These are phyloP conservation scores for Poecilia wingei DNA, from an alignment of 2,797 vertebrate genomes.

Conservation along the genomic window DNA sequence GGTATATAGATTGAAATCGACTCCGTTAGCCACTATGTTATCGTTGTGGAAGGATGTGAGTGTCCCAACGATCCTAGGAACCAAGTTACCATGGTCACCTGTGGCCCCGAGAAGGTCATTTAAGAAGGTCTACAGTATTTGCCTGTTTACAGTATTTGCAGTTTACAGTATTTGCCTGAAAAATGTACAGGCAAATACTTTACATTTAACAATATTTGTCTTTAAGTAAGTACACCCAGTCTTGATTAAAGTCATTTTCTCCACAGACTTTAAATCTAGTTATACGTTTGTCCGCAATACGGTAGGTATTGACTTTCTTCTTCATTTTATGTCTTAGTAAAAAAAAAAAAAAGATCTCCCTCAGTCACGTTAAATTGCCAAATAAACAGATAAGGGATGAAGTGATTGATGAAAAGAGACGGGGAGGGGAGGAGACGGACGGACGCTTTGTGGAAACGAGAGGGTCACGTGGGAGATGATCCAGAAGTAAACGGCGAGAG, in stretches of 20 bases:
- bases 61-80: no score
- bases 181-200: not conserved
- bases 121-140: no score
- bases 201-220: not conserved
- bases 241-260: not conserved
- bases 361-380: constrained; percentile 30
- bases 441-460: constrained; percentile 6
- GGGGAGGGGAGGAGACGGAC: not conserved
- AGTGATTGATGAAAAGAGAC: constrained; percentile 15
- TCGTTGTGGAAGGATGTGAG: no score
- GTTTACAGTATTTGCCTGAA: no score
- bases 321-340: not conserved
- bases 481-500: constrained; percentile 46
- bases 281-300: not conserved
- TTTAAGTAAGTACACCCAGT: not conserved
- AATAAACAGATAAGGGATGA: constrained; percentile 27
- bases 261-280: not conserved
- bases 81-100: no score
- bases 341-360: not conserved
- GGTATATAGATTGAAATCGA: not conserved
- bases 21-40: no score
- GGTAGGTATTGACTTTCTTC: not conserved
- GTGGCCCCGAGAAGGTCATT: no score
- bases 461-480: constrained; percentile 37
- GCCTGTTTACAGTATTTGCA: no score